phyloP scores from a whole-genome alignment of 2,888 invertebrate genomes.

The Sinelater perroti region DNA sequence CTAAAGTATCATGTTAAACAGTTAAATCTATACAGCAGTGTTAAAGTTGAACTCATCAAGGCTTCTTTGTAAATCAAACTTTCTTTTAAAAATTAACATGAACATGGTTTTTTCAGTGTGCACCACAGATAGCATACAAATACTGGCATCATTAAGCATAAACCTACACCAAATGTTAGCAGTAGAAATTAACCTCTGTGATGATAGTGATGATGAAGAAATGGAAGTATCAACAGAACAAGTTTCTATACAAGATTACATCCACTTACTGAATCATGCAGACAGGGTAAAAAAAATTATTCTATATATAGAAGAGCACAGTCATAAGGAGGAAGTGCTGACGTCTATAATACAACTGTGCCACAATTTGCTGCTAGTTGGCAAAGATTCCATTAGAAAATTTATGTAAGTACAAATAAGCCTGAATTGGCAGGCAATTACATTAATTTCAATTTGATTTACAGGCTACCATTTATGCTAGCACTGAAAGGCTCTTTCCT shows the following conservation, averaged over 20 bases:
- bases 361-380: slow-evolving; percentile 83
- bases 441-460: slow-evolving; percentile 22
- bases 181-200: slow-evolving; percentile 64
- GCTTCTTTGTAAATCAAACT: no score
- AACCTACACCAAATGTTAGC: slow-evolving; percentile 57
- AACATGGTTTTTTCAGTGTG: slow-evolving; percentile 35
- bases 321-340: slow-evolving; percentile 53
- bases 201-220: slow-evolving; percentile 68
- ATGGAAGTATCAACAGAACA: slow-evolving; percentile 60
- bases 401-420: slow-evolving; percentile 70
- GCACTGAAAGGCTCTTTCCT: slow-evolving; percentile 57
- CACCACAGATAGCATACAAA: slow-evolving; percentile 47
- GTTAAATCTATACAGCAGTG: no score
- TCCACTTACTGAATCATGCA: slow-evolving; percentile 55
- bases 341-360: slow-evolving; percentile 68
- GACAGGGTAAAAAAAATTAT: slow-evolving; percentile 62
- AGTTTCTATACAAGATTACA: slow-evolving; percentile 54
- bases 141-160: slow-evolving; percentile 64
- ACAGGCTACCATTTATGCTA: slow-evolving; percentile 56
- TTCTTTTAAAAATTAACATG: slow-evolving; percentile 7
- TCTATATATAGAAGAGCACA: slow-evolving; percentile 60
- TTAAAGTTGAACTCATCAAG: no score
- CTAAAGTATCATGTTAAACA: no score
- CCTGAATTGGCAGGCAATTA: background rate
- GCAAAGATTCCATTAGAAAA: slow-evolving; percentile 83